phyloP scores from a whole-genome alignment of 2,113 vertebrate genomes.

The Gymnorhina tibicen region DNA sequence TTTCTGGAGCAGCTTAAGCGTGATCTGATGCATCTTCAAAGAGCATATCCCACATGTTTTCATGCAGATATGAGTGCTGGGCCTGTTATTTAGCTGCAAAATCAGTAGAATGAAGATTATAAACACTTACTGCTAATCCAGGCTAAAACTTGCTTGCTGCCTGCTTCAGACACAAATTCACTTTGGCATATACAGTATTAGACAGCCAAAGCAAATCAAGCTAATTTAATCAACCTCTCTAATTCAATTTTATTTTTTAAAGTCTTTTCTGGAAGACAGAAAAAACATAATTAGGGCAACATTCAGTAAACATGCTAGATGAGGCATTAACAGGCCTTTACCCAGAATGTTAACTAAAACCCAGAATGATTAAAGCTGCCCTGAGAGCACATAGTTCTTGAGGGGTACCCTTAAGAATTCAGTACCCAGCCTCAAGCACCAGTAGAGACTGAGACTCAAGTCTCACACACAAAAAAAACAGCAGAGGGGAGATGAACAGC shows the following conservation, averaged over 20 bases:
- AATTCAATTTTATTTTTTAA: constrained; percentile 7
- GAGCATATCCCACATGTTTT: neutral
- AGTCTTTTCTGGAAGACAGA: constrained; percentile 20
- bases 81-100: neutral
- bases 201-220: constrained; percentile 40
- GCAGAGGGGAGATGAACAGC: neutral
- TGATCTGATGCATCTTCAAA: constrained; percentile 3
- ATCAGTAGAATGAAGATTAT: constrained; percentile 4
- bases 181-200: neutral
- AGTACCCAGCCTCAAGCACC: neutral
- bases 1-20: neutral
- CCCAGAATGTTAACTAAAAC: neutral
- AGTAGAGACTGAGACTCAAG: neutral
- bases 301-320: neutral
- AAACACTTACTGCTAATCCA: constrained; percentile 40
- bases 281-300: neutral
- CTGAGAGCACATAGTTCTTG: neutral
- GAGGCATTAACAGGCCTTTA: neutral
- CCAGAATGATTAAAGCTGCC: neutral
- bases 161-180: constrained; percentile 38
- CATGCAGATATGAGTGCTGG: neutral
- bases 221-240: constrained; percentile 39
- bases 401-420: neutral
- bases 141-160: constrained; percentile 28
- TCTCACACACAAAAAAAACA: neutral